These are phyloP conservation scores for Drosophila merina DNA, from an alignment of 2,888 invertebrate genomes.

Conservation along the genomic window DNA sequence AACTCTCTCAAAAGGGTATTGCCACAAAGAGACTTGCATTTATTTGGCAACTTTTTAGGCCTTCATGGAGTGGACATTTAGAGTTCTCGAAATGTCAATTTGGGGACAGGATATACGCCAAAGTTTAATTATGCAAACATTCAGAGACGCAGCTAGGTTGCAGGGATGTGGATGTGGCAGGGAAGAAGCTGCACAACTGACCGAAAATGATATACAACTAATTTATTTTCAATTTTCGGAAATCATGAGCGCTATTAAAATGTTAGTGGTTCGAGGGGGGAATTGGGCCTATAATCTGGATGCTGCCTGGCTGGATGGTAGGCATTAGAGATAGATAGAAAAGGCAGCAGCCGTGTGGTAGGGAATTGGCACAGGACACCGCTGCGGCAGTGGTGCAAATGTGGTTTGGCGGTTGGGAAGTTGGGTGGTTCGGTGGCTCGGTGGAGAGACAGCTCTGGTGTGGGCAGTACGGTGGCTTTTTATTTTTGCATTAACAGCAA, in stretches of 20 bases:
- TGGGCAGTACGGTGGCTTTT: constrained; percentile 59
- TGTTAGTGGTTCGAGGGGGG: constrained; percentile 51
- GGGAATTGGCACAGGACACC: constrained; percentile 58
- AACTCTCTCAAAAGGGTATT: constrained; percentile 6
- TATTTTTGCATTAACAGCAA: constrained; percentile 80
- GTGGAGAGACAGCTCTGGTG: background rate
- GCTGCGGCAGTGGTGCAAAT: constrained; percentile 48
- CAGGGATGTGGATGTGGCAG: background rate
- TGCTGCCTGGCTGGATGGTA: constrained; percentile 1
- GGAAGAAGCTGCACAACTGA: constrained; percentile 24
- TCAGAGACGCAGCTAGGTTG: constrained; percentile 14
- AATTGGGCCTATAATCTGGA: constrained; percentile 45
- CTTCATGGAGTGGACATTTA: constrained; percentile 29
- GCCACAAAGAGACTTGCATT: background rate
- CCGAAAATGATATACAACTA: constrained; percentile 76
- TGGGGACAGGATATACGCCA: constrained; percentile 62
- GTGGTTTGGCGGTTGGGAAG: constrained; percentile 39
- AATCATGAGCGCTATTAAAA: constrained; percentile 77
- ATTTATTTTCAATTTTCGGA: constrained; percentile 78
- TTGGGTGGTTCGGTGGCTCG: background rate
- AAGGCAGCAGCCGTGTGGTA: constrained; percentile 52
- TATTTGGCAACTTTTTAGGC: constrained; percentile 1
- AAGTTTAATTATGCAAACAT: constrained; percentile 72
- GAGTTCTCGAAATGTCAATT: constrained; percentile 68
- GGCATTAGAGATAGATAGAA: constrained; percentile 35